Evolutionary conservation across 2,113 vertebrate species (phyloP), one percentile per base, ranked within the genome.

Genomic region (Crotophaga sulcirostris): DNA sequence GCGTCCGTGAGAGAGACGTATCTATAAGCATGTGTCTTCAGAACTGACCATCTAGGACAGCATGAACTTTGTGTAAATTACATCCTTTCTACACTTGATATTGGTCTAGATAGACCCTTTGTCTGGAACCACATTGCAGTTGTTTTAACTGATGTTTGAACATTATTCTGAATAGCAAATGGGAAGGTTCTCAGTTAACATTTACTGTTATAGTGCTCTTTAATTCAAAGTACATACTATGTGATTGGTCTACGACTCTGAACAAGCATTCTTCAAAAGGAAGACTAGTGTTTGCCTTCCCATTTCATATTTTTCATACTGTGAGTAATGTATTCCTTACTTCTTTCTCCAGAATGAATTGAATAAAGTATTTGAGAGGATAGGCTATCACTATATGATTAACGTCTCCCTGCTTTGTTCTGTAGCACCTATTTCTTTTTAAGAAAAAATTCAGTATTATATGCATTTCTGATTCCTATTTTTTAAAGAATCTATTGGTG

Each of bases 1-100:
- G 10, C 0, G 1, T 28, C 25, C 63, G 19, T 90, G 33, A 63
- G 13, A 74, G 34, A 54, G 31, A 64, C 0, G 0, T 34, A 3
- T 7, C 13, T 67, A 3, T 44, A 58, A 62, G 5, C 6, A 9
- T 45, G 4, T 44, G 14, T 72, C 31, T 94, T 91, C 44, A 62
- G 44, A 79, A 5, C 2, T 83, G 19, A 58, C 16, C 36, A 69
- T 9, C 23, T 49, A 42, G 11, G 38, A 67, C 7, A 73, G 15
- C 16, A n/a, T n/a, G 40, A 73, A 49, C 40, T 33, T 55, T 40
- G 5, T 23, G 5, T 34, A 68, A 83, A 25, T 68, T 9, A 3
- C 79, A 23, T 63, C 33, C 13, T 9, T 82, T 89, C 20, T 72
- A 21, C 16, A 47, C 6, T 1, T 3, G 49, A 16, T 64, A 51